Base-by-base conservation (phyloP, 2,113 vertebrate genomes). In the Smithornis capensis region DNA sequence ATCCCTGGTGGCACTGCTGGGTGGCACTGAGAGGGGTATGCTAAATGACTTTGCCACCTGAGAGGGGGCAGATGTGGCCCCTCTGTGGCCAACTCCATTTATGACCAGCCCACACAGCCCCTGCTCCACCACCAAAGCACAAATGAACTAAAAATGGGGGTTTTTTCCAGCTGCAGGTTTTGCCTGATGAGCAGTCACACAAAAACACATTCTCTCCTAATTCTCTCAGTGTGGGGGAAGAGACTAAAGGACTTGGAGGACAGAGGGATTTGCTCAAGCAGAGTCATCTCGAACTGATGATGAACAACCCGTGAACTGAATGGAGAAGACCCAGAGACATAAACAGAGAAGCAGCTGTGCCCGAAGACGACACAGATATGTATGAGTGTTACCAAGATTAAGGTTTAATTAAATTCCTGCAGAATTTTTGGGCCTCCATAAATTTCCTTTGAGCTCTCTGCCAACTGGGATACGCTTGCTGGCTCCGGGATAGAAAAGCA, bases 331-430 rank as follows among this genome's bases (percentile, higher is more conserved):
- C 71, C 81, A 5, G 10, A 47, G 79, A 28, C 69, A 15, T 2
- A 2, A 33, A 4, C 0, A 21, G n/a, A 0, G 9, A 1, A 28
- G 89, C 82, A 59, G 70, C 62, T 44, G 64, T 3, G 62, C 87
- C 93, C 23, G 25, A 29, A 35, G 88, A 83, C 19, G 12, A 5
- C 71, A 12, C 69, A 89, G 87, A 29, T 57, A 23, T 5, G 31
- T 6, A 14, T 21, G 86, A 77, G 69, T 28, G 78, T 56, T 94
- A 79, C 78, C 45, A 10, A 56, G 77, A 87, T 91, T 45, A 79
- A 69, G 73, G 70, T 80, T 97, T 97, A 95, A 97, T 96, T 96
- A 95, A 95, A 96, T 92, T 89, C 95, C 94, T 94, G 77, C 81
- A 9, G 33, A 84, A 65, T 87, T 96, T 95, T 84, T 91, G 74